Evolutionary conservation across 2,113 vertebrate genomes (phyloP).

Genomic region (Oreotrochilus melanogaster): DNA sequence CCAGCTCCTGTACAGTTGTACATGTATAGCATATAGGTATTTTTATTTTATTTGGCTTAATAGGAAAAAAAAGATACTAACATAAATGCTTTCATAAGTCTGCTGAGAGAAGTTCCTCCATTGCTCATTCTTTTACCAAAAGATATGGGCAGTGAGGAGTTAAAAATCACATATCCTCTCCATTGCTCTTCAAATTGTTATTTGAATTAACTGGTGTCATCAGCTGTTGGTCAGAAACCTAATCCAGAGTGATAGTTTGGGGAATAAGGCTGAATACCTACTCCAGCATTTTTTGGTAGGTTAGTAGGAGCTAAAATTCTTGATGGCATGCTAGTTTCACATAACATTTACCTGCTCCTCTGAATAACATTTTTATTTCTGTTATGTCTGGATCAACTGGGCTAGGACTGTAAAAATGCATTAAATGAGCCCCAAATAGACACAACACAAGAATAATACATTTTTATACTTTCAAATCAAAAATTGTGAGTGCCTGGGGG

Average conservation of each 20-base stretch:
- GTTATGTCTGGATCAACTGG: not conserved
- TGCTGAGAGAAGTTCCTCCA: not conserved
- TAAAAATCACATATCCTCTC: not conserved
- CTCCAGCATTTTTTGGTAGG: not conserved
- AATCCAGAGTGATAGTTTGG: not conserved
- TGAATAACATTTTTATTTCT: not conserved
- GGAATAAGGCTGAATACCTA: not conserved
- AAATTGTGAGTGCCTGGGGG: not conserved
- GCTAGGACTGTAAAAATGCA: not conserved
- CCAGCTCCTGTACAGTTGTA: not conserved
- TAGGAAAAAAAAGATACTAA: not conserved
- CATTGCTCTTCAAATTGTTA: not conserved
- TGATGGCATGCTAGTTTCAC: not conserved
- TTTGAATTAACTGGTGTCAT: not conserved
- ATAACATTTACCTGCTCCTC: not conserved
- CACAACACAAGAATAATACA: not conserved
- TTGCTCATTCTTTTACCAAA: not conserved
- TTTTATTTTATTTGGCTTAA: not conserved
- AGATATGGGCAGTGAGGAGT: not conserved
- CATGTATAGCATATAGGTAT: fast-evolving
- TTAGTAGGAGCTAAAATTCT: not conserved
- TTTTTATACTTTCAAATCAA: slow-evolving; percentile 7
- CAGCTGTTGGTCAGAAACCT: not conserved
- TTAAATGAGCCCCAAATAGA: not conserved
- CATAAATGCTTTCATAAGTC: not conserved